A percentile compares a stretch with the other conserved stretches of the same genome.
Evolutionary conservation across 1,140 invertebrate genomes (phyloP).

Genomic region (Lepidotrigona ventralis): DNA sequence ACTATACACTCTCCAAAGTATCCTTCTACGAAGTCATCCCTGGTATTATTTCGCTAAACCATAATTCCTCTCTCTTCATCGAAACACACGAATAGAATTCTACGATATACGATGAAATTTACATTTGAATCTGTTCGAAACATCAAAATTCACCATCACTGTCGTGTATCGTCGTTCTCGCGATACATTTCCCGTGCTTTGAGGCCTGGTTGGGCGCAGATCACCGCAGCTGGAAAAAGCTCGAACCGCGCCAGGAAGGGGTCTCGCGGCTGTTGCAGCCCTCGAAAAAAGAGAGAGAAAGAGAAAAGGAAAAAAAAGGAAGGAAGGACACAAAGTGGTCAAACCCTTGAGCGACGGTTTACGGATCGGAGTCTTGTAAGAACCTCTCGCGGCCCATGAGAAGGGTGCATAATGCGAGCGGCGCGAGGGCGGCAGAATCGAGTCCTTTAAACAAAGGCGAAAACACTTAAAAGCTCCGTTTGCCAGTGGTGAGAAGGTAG

Average conservation of each 20-base stretch:
- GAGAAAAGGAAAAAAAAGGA: neutral
- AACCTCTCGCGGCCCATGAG: conserved; percentile 46
- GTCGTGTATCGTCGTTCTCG: neutral
- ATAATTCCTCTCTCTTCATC: neutral
- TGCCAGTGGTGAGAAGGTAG: neutral
- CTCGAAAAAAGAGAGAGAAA: conserved; percentile 9
- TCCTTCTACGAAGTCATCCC: neutral
- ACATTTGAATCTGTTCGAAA: neutral
- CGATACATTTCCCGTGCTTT: neutral
- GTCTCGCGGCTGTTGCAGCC: conserved; percentile 31
- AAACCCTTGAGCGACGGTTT: conserved; percentile 64
- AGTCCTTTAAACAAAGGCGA: conserved; percentile 43
- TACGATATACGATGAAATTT: too few species aligned
- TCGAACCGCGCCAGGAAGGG: neutral
- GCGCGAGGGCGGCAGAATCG: neutral
- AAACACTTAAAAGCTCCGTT: conserved; percentile 46
- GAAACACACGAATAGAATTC: too few species aligned
- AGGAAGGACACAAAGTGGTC: conserved; percentile 60
- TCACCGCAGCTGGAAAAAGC: neutral
- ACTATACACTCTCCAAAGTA: too few species aligned
- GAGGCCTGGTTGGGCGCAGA: neutral
- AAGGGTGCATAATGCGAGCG: conserved; percentile 57
- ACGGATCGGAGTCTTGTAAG: conserved; percentile 57
- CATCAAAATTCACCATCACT: neutral
- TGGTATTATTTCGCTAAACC: neutral